Evolutionary conservation across 2,113 vertebrate species (phyloP).

Genomic region (Pangasianodon gigas): DNA sequence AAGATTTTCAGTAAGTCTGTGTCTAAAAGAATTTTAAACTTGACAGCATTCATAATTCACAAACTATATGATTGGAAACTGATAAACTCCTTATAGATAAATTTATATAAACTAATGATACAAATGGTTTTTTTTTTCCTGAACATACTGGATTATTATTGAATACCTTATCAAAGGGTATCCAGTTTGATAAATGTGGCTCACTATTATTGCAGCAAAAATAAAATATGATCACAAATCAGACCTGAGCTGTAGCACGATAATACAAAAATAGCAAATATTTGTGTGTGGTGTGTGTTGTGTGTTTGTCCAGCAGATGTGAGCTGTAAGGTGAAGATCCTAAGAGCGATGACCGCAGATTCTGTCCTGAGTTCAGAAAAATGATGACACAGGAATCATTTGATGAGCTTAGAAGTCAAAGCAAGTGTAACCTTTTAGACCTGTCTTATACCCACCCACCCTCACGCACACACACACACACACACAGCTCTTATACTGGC

Average conservation of each 20-base stretch:
- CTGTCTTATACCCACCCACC: constrained; percentile 60
- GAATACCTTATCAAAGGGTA: background rate
- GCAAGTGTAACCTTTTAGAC: constrained; percentile 78
- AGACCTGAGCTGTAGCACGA: background rate
- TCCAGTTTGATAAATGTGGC: too few relatives aligned
- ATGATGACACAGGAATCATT: constrained; percentile 67
- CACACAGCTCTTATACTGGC: constrained; percentile 70
- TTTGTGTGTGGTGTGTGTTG: background rate
- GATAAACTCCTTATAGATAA: background rate
- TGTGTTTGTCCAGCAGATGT: constrained; percentile 72
- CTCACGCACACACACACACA: constrained; percentile 21
- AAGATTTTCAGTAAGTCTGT: background rate
- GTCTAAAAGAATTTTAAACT: background rate
- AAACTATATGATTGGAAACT: background rate
- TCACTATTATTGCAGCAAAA: background rate
- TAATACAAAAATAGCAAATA: background rate
- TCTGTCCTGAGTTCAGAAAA: constrained; percentile 56
- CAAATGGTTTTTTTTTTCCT: background rate
- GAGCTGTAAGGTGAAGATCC: constrained; percentile 56
- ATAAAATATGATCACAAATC: background rate
- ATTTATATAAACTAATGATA: too few relatives aligned
- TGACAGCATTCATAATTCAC: background rate
- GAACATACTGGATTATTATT: background rate
- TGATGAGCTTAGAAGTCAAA: constrained; percentile 76
- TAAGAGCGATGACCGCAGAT: constrained; percentile 48